Evolutionary conservation across 2,113 vertebrate species (phyloP), one percentile per base, ranked within the genome.

Genomic region (Eira barbara): DNA sequence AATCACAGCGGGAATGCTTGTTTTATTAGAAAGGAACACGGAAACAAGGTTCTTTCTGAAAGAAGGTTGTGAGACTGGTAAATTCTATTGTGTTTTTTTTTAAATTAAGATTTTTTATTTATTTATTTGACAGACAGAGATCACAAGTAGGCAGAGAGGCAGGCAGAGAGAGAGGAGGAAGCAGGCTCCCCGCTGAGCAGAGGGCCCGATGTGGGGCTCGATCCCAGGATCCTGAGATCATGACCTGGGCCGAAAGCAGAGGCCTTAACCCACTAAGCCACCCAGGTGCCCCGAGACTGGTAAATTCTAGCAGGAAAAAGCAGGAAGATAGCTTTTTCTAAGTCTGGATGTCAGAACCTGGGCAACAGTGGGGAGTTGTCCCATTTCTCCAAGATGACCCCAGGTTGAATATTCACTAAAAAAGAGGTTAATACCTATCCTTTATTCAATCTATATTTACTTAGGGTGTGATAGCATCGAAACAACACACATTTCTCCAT

Each of bases 301-400:
- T 67, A 95, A n/a, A 88, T 55, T 82, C n/a, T 52, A 55, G 76
- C 97, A 97, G 97, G 23, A 80, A 95, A 25, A 61, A 42, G 34
- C 4, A 78, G 4, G 76, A 88, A 86, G 12, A 25, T 0, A 34
- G 18, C 52, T 73, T 94, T 88, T 78, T 39, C 25, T n/a, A 92
- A 93, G 9, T 93, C 65, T 71, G 21, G 87, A 96, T 87, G 80
- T 91, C 5, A 92, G 17, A 89, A 88, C 76, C 27, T 87, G 82
- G 8, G 2, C 83, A 91, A 11, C 1, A 45, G 36, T 6, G 47
- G 2, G 84, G 4, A 94, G 12, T 93, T 92, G 91, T 90, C 34
- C 67, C n/a, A 39, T 79, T 71, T 83, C 78, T 94, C 94, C 76
- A 79, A 20, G 27, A 15, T 83, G 63, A 87, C 69, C 86, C 73